Evolutionary conservation across 2,113 vertebrate species (phyloP).

Genomic region (Tachuris rubrigastra): DNA sequence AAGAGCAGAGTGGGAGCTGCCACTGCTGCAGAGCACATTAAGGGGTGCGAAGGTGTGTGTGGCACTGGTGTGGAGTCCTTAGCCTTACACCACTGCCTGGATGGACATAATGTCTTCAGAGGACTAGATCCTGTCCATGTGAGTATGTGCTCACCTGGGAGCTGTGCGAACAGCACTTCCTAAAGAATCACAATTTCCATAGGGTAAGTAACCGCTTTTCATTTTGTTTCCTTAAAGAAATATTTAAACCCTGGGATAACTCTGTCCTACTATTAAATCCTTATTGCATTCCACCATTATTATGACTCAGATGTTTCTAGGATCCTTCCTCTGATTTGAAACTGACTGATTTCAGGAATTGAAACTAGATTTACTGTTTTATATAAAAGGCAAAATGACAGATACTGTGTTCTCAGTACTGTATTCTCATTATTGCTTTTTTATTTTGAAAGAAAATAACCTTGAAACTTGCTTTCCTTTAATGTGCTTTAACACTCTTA

Average conservation of each 20-base stretch:
- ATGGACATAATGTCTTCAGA: constrained; percentile 23
- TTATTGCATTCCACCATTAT: background rate
- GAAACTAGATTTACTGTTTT: background rate
- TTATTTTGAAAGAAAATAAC: background rate
- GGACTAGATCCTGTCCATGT: background rate
- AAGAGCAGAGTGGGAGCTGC: background rate
- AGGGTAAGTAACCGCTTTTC: constrained; percentile 46
- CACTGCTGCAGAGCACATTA: rapidly evolving
- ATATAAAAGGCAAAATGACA: background rate
- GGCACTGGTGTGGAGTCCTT: background rate
- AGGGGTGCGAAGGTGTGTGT: rapidly evolving
- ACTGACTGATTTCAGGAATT: background rate
- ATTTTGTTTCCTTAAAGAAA: constrained; percentile 28
- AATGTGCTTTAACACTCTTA: background rate
- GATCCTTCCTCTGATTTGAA: background rate
- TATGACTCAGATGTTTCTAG: background rate
- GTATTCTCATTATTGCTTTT: background rate
- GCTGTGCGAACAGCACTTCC: constrained; percentile 30
- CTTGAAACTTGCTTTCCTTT: background rate
- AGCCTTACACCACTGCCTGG: background rate
- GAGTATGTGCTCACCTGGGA: constrained; percentile 39
- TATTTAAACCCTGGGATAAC: background rate
- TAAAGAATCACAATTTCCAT: background rate
- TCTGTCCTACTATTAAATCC: background rate
- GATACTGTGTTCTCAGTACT: background rate